Evolutionary conservation across 1,140 invertebrate species (phyloP).

Genomic region (Cydia amplana): DNA sequence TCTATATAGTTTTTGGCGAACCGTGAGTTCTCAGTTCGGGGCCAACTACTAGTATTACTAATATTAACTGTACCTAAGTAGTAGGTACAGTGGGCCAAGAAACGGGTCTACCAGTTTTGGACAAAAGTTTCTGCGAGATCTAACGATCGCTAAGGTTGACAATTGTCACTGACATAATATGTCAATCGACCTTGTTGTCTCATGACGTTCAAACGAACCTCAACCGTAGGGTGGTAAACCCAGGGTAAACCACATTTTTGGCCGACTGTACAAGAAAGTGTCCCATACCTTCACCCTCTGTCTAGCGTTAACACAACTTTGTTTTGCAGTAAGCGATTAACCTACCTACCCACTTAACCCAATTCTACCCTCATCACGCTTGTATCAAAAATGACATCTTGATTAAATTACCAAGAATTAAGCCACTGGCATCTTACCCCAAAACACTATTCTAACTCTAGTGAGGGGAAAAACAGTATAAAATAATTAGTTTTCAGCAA

Average conservation of each 20-base stretch:
- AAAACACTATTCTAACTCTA: neutral
- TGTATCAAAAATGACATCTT: conserved; percentile 17
- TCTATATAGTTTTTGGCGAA: too few relatives aligned
- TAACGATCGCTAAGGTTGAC: too few relatives aligned
- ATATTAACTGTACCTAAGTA: neutral
- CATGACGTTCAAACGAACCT: too few relatives aligned
- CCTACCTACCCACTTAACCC: conserved; percentile 1
- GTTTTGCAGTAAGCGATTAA: neutral
- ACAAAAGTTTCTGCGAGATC: too few relatives aligned
- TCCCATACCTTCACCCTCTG: neutral
- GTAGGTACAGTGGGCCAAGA: too few relatives aligned
- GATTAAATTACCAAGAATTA: neutral
- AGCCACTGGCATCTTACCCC: neutral
- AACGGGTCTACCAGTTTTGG: too few relatives aligned
- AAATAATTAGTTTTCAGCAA: neutral
- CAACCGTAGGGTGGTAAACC: too few relatives aligned
- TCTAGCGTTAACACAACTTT: neutral
- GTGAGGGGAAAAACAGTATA: neutral
- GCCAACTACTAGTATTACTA: too few relatives aligned
- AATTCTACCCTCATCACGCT: conserved; percentile 1
- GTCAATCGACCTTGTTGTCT: too few relatives aligned
- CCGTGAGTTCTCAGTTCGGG: too few relatives aligned
- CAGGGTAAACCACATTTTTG: too few relatives aligned
- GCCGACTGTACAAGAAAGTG: neutral
- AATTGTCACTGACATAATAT: too few relatives aligned